Evolutionary conservation across 2,797 vertebrate genomes (phyloP).

Genomic region (Enteromius unitaeniatus): DNA sequence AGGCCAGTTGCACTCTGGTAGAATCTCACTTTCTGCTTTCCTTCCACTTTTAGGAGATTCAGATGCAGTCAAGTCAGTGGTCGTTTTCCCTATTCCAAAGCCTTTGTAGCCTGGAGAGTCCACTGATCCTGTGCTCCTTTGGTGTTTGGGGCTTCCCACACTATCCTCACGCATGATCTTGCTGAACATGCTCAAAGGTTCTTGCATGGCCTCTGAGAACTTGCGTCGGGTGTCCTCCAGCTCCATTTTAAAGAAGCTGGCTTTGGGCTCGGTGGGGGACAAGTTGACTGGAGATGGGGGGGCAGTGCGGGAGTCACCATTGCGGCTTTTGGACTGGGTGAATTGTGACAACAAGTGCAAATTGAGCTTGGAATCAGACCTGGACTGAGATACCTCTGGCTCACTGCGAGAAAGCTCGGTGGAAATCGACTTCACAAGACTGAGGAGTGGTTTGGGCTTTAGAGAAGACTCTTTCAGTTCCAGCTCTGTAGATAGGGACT

Average conservation of each 20-base stretch:
- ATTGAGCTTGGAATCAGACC: slow-evolving; percentile 85
- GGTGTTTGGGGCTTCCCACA: slow-evolving; percentile 71
- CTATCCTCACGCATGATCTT: slow-evolving; percentile 88
- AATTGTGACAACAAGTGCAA: slow-evolving; percentile 84
- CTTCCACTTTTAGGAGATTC: slow-evolving; percentile 67
- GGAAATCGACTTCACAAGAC: slow-evolving; percentile 88
- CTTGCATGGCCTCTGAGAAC: slow-evolving; percentile 87
- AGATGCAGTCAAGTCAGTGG: slow-evolving; percentile 55
- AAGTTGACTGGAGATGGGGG: slow-evolving; percentile 81
- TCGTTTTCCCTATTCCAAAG: slow-evolving; percentile 55
- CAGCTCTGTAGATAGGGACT: slow-evolving; percentile 83
- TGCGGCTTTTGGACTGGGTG: slow-evolving; percentile 76
- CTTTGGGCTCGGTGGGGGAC: slow-evolving; percentile 78
- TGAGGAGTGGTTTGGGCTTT: slow-evolving; percentile 78
- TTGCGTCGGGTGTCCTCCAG: slow-evolving; percentile 87
- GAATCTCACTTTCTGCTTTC: slow-evolving; percentile 67
- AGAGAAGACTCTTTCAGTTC: slow-evolving; percentile 77
- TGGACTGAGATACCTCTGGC: slow-evolving; percentile 84
- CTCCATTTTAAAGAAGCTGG: slow-evolving; percentile 85
- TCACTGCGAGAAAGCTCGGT: slow-evolving; percentile 83
- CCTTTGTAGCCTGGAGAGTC: slow-evolving; percentile 63
- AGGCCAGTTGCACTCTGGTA: slow-evolving; percentile 72
- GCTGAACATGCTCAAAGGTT: slow-evolving; percentile 86
- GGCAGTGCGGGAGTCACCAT: slow-evolving; percentile 82
- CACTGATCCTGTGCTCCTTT: slow-evolving; percentile 56